Conservation (phyloP, 2,797 vertebrate species). For the Carcharodon carcharias region DNA sequence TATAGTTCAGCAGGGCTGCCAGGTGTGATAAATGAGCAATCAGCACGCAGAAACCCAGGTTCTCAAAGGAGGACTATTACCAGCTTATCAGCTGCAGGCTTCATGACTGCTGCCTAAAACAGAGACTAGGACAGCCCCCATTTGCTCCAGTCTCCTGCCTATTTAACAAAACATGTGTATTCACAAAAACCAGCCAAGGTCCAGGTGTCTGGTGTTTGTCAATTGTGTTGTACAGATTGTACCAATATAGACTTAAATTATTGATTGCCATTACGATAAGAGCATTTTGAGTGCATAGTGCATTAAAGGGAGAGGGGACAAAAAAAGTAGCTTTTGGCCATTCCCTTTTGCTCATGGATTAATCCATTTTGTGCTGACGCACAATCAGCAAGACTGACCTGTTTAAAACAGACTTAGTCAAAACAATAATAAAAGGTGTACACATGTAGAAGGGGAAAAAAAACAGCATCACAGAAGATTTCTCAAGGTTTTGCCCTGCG, state of each 20-base stretch:
- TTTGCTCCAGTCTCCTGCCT: slow-evolving; percentile 59
- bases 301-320: slow-evolving; percentile 40
- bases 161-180: slow-evolving; percentile 38
- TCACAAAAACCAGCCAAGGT: slow-evolving; percentile 30
- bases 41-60: slow-evolving; percentile 83
- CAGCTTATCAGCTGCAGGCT: slow-evolving; percentile 93
- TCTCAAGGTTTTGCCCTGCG: neutral
- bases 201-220: slow-evolving; percentile 35
- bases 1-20: slow-evolving; percentile 98
- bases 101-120: slow-evolving; percentile 56
- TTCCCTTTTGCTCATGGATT: neutral
- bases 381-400: neutral
- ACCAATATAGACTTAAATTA: slow-evolving; percentile 32
- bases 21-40: slow-evolving; percentile 99
- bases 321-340: slow-evolving; percentile 44
- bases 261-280: slow-evolving; percentile 26
- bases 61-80: slow-evolving; percentile 99
- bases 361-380: slow-evolving; percentile 32
- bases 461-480: neutral
- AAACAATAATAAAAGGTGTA: slow-evolving; percentile 2
- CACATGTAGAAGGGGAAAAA: neutral
- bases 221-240: slow-evolving; percentile 20
- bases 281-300: slow-evolving; percentile 39
- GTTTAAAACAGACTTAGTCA: neutral
- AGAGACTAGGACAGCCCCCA: slow-evolving; percentile 72